A percentile compares a stretch with the other conserved stretches of the same genome.
Conservation (phyloP, 2,888 invertebrate species). For the Tetramorium bicarinatum region DNA sequence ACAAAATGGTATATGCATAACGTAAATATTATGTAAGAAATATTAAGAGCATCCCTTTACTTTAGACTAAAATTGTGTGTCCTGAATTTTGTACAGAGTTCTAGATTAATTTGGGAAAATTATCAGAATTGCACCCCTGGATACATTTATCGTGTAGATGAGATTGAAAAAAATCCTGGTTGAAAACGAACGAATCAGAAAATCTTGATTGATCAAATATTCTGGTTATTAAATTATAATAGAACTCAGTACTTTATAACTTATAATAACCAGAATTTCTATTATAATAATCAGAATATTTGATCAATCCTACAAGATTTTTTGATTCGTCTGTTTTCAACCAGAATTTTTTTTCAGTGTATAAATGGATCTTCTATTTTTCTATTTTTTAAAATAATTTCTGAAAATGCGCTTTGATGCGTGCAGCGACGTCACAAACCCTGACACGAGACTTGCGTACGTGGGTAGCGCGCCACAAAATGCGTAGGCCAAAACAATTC, state of each 20-base stretch:
- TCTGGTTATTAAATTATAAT: too few relatives aligned
- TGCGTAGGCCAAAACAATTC: conserved; percentile 84
- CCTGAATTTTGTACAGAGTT: neutral
- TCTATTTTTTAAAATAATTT: neutral
- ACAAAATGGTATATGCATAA: neutral
- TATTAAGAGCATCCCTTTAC: neutral
- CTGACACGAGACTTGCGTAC: conserved; percentile 52
- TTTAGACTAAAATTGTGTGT: neutral
- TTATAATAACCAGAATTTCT: too few relatives aligned
- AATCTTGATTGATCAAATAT: too few relatives aligned
- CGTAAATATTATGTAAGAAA: neutral
- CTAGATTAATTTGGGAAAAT: neutral
- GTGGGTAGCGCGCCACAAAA: conserved; percentile 72
- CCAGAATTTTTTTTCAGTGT: too few relatives aligned
- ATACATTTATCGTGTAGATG: neutral
- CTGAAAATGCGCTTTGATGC: conserved; percentile 40
- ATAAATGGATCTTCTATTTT: too few relatives aligned
- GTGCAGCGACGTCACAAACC: conserved; percentile 16
- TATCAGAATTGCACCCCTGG: neutral
- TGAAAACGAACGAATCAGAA: too few relatives aligned
- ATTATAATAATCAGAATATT: too few relatives aligned
- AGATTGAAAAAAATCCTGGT: too few relatives aligned
- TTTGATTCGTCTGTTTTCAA: too few relatives aligned
- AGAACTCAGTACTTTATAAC: too few relatives aligned
- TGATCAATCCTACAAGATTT: too few relatives aligned